Base-by-base conservation (phyloP, 2,113 vertebrate genomes). In the Saguinus midas region DNA sequence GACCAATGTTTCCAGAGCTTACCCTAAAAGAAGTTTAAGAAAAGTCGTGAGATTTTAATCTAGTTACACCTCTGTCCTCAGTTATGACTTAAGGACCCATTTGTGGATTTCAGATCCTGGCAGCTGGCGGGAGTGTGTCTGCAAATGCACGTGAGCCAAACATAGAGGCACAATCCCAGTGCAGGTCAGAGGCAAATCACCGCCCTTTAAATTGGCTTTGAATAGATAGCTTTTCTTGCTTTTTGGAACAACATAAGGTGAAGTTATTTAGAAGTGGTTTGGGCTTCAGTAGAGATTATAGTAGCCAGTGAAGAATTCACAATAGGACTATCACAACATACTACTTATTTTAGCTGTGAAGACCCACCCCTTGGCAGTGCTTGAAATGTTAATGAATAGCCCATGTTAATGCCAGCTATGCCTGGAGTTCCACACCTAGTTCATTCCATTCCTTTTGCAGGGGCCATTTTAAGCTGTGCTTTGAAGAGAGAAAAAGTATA, bases 151-250 rank as follows among this genome's bases (percentile, higher is more conserved):
- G 3, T 7, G 43, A 75, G 23, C 12, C 18, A 25, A 84, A 85
- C 68, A 35, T 43, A 16, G 1, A 40, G 43, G 43, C 12, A 2
- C 0, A 0, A 6, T 82, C 66, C 35, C 37, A 55, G 23, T 18
- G 86, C 12, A 6, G 6, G 27, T 32, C 50, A 64, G 43, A 81
- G 79, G 48, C 64, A 79, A 83, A 82, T 10, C 76, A 40, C 50
- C 61, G 32, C 21, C 70, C 64, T 82, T 55, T 16, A 16, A 21
- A 64, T 3, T 3, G 20, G 48, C 10, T 73, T 81, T 43, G 2
- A 78, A 27, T 6, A 55, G 5, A 64, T 18, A 52, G 29, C 29
- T 70, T 81, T 92, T 82, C n/a, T 84, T 84, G 73, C 32, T 70
- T 76, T 50, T 48, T 72, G 37, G 14, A 81, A 81, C 12, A 58